These are phyloP conservation scores for Aphelocoma coerulescens DNA, from an alignment of 2,113 vertebrate genomes.

Conservation along the genomic window DNA sequence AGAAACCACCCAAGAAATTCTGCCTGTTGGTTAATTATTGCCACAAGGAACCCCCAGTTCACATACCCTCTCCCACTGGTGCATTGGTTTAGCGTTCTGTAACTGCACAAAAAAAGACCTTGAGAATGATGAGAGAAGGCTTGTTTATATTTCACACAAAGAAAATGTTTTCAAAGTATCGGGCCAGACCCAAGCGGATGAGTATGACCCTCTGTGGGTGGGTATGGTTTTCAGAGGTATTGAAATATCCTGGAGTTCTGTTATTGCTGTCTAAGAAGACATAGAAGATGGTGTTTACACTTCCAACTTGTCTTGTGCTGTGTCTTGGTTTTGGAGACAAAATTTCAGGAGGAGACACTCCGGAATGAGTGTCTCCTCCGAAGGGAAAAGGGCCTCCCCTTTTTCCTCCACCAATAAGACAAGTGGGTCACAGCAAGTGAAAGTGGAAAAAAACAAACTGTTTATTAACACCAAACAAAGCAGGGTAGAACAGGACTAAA, in stretches of 20 bases:
- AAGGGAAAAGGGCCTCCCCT: too few species aligned
- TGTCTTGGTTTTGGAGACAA: too few species aligned
- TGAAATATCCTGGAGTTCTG: neutral
- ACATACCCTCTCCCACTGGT: neutral
- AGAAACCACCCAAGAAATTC: neutral
- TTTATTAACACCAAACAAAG: too few species aligned
- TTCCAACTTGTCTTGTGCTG: neutral
- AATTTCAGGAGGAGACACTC: too few species aligned
- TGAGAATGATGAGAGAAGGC: neutral
- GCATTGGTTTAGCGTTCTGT: neutral
- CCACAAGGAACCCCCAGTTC: neutral
- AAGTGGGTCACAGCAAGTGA: too few species aligned
- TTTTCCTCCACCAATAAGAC: too few species aligned
- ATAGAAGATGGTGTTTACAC: neutral
- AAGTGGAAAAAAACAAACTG: too few species aligned
- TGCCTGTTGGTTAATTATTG: constrained; percentile 2
- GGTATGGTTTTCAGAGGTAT: accelerated
- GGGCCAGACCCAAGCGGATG: neutral
- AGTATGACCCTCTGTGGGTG: accelerated
- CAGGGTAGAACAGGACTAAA: too few species aligned
- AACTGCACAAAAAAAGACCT: neutral
- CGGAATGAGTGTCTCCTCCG: too few species aligned
- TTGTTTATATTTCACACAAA: neutral
- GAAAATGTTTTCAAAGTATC: neutral
- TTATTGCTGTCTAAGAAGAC: neutral